Evolutionary conservation across 2,113 vertebrate genomes (phyloP), one percentile per base, ranked within the genome.

Genomic region (Oryzias curvinotus): DNA sequence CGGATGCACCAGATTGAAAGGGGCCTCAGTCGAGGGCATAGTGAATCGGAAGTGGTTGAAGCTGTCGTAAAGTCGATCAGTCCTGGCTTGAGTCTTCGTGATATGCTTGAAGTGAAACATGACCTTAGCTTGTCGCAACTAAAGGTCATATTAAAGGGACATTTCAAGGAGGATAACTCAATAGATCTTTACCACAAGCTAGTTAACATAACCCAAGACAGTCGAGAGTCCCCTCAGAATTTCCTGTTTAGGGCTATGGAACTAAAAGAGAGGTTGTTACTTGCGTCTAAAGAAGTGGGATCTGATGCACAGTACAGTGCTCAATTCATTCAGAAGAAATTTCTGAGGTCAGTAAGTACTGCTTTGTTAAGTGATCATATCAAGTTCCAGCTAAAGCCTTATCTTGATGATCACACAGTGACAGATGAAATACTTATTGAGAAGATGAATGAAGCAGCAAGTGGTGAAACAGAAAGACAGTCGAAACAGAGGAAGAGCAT

Each of bases 61-160:
- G 58, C 62, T 3, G 67, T 75, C 4, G 8, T 59, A 12, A 79
- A 65, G 42, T 1, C 67, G 15, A 55, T 79, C 26, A 59, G 52
- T 14, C 50, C 57, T 1, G 62, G 65, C 21, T 26, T 70, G 43
- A 67, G 68, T 42, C 17, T 2, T 28, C 5, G 26, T 5, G 47
- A 1, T 4, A 62, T 71, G 46, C n/a, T 71, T 0, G 58, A 71
- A 4, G 45, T 62, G 14, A 62, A 77, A 25, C 25, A 4, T 25
- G 68, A 19, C 17, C 48, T 4, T 0, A 67, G 1, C 52, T 41
- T 56, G 2, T 0, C 61, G 8, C 16, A 58, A 25, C 6, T 58
- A 0, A 71, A 64, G 3, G 4, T 21, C 10, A 48, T 70, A 65
- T 55, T 70, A 17, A 75, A 55, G 12, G 23, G 16, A 1, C 60